Percentiles rank a stretch among this genome's conserved stretches.
phyloP scores from a whole-genome alignment of 2,888 invertebrate species.

The Thera obeliscata region DNA sequence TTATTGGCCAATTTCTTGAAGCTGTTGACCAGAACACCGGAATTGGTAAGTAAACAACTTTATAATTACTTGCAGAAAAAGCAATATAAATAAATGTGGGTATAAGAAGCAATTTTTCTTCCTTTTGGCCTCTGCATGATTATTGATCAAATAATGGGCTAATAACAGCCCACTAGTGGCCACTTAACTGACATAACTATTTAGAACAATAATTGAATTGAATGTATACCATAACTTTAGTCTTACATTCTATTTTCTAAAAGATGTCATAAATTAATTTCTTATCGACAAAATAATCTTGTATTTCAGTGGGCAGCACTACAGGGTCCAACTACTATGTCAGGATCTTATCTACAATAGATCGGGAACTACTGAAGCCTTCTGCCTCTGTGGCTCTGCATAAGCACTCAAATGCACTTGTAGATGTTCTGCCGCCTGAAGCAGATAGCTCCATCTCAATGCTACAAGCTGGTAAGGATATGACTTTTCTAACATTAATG shows the following conservation, averaged over 20 bases:
- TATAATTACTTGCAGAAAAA: neutral
- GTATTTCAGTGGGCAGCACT: constrained; percentile 93
- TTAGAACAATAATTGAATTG: too few species aligned
- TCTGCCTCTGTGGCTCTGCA: constrained; percentile 99
- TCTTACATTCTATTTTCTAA: too few species aligned
- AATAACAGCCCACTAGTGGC: too few species aligned
- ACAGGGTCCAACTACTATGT: constrained; percentile 99
- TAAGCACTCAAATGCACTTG: constrained; percentile 99
- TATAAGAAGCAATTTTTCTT: too few species aligned
- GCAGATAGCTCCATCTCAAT: constrained; percentile 99
- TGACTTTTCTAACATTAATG: neutral
- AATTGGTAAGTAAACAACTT: constrained; percentile 82
- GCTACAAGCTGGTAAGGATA: constrained; percentile 92
- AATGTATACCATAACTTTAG: too few species aligned
- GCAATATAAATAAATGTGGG: too few species aligned
- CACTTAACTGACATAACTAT: too few species aligned
- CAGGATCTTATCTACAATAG: constrained; percentile 98
- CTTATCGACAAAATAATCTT: neutral
- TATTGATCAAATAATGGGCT: too few species aligned
- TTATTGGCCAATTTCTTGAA: constrained; percentile 99
- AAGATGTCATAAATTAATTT: neutral
- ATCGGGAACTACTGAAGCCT: constrained; percentile 97
- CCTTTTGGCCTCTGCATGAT: too few species aligned
- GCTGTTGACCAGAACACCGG: constrained; percentile 99
- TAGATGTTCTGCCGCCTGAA: constrained; percentile 99